Percentiles rank a stretch among this genome's conserved stretches.
phyloP scores from a whole-genome alignment of 2,113 vertebrate genomes.

The Leptobrachium leishanense region DNA sequence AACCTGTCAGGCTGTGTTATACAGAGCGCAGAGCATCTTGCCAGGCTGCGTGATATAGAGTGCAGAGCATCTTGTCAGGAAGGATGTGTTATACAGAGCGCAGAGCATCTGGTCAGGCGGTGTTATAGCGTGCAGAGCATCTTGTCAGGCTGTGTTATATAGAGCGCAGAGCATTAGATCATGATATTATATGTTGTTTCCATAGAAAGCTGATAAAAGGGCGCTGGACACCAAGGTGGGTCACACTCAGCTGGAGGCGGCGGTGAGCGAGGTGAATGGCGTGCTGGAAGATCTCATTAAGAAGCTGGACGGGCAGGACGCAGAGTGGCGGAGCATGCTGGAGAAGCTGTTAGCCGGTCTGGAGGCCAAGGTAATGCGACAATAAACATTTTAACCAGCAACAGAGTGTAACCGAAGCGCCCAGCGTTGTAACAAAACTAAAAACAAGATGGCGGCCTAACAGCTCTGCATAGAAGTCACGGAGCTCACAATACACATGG shows the following conservation, averaged over 20 bases:
- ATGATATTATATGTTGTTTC: neutral
- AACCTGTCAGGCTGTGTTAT: no score
- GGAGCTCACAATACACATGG: no score
- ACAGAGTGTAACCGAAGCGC: neutral
- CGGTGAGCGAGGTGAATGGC: slow-evolving; percentile 52
- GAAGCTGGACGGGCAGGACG: slow-evolving; percentile 53
- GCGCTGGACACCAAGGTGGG: slow-evolving; percentile 52
- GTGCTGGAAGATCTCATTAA: slow-evolving; percentile 60
- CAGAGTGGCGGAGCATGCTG: slow-evolving; percentile 58
- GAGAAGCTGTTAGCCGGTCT: slow-evolving; percentile 54
- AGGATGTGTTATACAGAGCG: no score
- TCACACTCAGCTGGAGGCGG: slow-evolving; percentile 53
- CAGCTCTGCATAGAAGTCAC: no score
- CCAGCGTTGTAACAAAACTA: neutral
- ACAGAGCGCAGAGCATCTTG: no score
- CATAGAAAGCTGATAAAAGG: slow-evolving; percentile 63
- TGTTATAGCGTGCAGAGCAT: no score
- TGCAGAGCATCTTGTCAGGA: no score
- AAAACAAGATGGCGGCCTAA: no score
- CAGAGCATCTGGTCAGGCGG: no score
- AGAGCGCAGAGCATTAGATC: no score
- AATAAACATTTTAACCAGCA: neutral
- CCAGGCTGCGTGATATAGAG: no score
- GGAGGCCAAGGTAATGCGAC: slow-evolving; percentile 56
- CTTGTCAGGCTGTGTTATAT: no score